A percentile compares a stretch with the other conserved stretches of the same genome.
Conservation (phyloP, 2,113 vertebrate genomes). For the Scophthalmus maximus region DNA sequence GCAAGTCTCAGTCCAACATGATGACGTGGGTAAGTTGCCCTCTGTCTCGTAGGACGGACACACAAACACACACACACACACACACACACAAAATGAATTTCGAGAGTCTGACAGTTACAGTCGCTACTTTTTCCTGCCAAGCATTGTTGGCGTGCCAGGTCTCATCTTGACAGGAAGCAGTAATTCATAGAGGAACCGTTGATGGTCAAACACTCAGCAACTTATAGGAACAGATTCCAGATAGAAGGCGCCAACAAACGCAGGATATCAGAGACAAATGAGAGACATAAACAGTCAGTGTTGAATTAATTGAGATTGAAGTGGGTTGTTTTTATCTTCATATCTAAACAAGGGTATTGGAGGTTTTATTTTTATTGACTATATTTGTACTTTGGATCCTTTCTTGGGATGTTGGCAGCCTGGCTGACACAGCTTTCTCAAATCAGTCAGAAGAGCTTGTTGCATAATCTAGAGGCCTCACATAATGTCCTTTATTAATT, state of each 20-base stretch:
- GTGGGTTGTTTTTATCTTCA: constrained; percentile 34
- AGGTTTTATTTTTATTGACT: not conserved
- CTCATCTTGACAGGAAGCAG: constrained; percentile 72
- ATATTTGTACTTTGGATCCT: constrained; percentile 9
- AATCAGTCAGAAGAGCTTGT: not conserved
- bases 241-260: constrained; percentile 66
- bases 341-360: constrained; percentile 12
- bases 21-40: constrained; percentile 69
- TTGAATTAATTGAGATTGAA: constrained; percentile 45
- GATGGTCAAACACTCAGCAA: constrained; percentile 41
- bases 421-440: not conserved
- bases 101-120: constrained; percentile 49
- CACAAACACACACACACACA: constrained; percentile 22
- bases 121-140: constrained; percentile 67
- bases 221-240: constrained; percentile 45
- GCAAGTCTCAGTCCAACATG: constrained; percentile 52
- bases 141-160: constrained; percentile 61
- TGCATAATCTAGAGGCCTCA: too few relatives aligned
- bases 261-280: constrained; percentile 63
- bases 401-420: not conserved
- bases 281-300: constrained; percentile 45
- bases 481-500: too few relatives aligned
- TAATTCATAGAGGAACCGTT: constrained; percentile 67
- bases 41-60: constrained; percentile 42
- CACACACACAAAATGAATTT: constrained; percentile 24